phyloP scores from a whole-genome alignment of 2,888 invertebrate species.

The Elegia similella region DNA sequence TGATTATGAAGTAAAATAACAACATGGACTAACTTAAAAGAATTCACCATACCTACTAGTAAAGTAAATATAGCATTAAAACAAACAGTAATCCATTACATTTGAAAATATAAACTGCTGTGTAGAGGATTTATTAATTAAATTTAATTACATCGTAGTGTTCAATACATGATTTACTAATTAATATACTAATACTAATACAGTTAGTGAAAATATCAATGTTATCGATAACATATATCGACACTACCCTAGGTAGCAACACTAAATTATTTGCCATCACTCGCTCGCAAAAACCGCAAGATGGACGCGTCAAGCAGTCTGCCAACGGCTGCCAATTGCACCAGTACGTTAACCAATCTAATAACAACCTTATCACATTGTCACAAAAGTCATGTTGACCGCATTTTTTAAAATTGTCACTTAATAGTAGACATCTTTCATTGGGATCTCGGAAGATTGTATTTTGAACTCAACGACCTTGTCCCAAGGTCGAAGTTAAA shows the following conservation, averaged over 20 bases:
- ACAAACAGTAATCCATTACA: no score
- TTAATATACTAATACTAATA: no score
- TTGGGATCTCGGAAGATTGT: not conserved
- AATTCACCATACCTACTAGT: no score
- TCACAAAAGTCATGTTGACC: not conserved
- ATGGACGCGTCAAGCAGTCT: conserved; percentile 75
- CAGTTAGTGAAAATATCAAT: not conserved
- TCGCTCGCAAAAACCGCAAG: conserved; percentile 67
- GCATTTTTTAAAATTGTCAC: not conserved
- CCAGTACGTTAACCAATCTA: conserved; percentile 38
- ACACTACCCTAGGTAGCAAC: conserved; percentile 30
- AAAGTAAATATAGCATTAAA: no score
- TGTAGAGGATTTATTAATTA: no score
- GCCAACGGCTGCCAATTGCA: conserved; percentile 44
- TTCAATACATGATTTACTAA: no score
- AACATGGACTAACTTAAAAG: no score
- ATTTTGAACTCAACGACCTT: not conserved
- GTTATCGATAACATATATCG: conserved; percentile 3
- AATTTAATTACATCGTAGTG: no score
- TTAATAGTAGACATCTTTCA: not conserved
- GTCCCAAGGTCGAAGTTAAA: not conserved
- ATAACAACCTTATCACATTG: conserved; percentile 32
- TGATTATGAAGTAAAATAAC: no score
- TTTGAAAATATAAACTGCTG: no score
- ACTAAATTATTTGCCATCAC: conserved; percentile 57